A percentile compares a stretch with the other conserved stretches of the same genome.
phyloP scores from a whole-genome alignment of 2,113 vertebrate genomes.

The Eulemur macaco region DNA sequence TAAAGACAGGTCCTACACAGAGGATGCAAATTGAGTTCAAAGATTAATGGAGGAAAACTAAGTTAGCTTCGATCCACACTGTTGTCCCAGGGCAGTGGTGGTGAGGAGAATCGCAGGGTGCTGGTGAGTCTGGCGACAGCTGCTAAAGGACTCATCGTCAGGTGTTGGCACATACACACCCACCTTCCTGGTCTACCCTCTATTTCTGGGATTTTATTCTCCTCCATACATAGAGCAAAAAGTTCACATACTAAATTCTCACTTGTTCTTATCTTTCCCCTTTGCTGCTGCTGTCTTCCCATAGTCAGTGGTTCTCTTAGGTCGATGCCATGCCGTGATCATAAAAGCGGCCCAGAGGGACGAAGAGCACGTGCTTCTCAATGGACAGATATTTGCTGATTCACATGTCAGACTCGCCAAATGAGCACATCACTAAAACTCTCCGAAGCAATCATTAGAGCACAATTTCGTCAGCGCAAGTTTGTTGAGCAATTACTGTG shows the following conservation, averaged over 20 bases:
- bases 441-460: fast-evolving
- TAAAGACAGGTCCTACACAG: neutral
- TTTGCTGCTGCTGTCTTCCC: neutral
- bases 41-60: neutral
- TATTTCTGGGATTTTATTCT: neutral
- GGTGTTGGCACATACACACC: neutral
- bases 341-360: neutral
- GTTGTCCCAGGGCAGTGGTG: fast-evolving
- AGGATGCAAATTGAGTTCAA: neutral
- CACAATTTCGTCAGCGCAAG: neutral
- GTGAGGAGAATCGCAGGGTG: neutral
- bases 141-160: fast-evolving
- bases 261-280: neutral
- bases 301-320: neutral
- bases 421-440: neutral
- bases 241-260: neutral
- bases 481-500: neutral
- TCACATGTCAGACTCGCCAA: neutral
- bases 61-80: neutral
- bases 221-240: neutral
- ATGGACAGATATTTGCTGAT: no score
- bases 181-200: neutral
- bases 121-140: neutral
- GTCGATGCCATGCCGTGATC: fast-evolving
- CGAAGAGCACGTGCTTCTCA: fast-evolving